A percentile compares a stretch with the other conserved stretches of the same genome.
Evolutionary conservation across 2,113 vertebrate genomes (phyloP).

Genomic region (Propithecus coquereli): DNA sequence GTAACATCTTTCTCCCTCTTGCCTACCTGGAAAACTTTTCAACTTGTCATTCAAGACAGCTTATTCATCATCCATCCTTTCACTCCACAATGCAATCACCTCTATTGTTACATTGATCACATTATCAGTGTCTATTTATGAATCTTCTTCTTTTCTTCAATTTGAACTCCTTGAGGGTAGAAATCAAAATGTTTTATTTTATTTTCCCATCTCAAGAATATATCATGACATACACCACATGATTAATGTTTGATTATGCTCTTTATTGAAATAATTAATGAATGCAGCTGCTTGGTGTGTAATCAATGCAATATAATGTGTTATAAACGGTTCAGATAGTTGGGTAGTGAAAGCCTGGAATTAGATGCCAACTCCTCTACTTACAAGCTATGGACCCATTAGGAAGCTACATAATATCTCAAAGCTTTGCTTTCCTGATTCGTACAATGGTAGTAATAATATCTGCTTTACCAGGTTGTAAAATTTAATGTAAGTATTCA

Average conservation of each 20-base stretch:
- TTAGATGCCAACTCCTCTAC: background rate
- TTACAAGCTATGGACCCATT: background rate
- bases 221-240: background rate
- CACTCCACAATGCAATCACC: background rate
- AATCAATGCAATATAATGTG: background rate
- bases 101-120: background rate
- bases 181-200: background rate
- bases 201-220: background rate
- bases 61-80: background rate
- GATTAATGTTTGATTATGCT: background rate
- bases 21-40: background rate
- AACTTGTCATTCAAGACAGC: background rate
- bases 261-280: conserved; percentile 6
- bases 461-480: background rate
- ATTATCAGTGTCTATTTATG: background rate
- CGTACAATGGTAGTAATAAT: background rate
- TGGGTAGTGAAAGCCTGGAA: background rate
- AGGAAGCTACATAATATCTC: background rate
- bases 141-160: background rate
- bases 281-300: background rate
- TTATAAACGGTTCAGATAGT: background rate
- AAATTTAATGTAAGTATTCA: background rate
- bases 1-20: background rate
- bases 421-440: background rate
- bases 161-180: background rate